Evolutionary conservation across 2,113 vertebrate genomes (phyloP).

Genomic region (Pelobates fuscus): DNA sequence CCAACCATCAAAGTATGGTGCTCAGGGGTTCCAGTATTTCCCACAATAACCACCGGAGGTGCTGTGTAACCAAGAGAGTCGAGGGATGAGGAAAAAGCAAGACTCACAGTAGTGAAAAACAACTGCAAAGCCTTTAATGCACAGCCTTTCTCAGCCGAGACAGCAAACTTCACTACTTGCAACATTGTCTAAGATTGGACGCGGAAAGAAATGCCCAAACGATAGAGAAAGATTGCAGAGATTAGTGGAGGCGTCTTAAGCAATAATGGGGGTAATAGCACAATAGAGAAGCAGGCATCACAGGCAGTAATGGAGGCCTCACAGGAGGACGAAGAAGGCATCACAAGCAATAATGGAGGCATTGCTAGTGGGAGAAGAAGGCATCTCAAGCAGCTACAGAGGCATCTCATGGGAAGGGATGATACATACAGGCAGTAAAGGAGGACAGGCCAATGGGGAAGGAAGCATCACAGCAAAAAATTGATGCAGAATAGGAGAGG

Average conservation of each 20-base stretch:
- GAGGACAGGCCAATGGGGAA: too few species aligned
- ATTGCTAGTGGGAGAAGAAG: too few species aligned
- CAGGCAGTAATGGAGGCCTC: slow-evolving; percentile 7
- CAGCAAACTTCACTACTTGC: slow-evolving; percentile 37
- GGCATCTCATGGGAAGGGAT: too few species aligned
- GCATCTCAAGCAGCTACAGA: too few species aligned
- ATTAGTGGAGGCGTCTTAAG: neutral
- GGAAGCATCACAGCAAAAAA: too few species aligned
- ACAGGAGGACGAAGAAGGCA: slow-evolving; percentile 41
- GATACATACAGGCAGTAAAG: too few species aligned
- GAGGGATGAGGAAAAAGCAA: neutral
- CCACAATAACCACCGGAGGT: slow-evolving; percentile 66
- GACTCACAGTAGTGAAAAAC: neutral
- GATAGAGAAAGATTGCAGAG: neutral
- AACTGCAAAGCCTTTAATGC: slow-evolving; percentile 17
- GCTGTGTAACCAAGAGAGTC: slow-evolving; percentile 54
- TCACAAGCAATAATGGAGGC: too few species aligned
- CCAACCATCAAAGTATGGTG: slow-evolving; percentile 67
- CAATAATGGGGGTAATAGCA: too few species aligned
- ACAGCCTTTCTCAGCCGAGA: slow-evolving; percentile 44
- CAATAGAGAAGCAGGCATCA: neutral
- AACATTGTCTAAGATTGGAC: slow-evolving; percentile 21
- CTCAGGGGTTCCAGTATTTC: slow-evolving; percentile 67
- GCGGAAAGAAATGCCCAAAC: neutral
- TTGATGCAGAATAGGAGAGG: too few species aligned